Percentiles rank a stretch among this genome's conserved stretches.
Conservation (phyloP, 2,797 vertebrate genomes). For the Periophthalmus magnuspinnatus region DNA sequence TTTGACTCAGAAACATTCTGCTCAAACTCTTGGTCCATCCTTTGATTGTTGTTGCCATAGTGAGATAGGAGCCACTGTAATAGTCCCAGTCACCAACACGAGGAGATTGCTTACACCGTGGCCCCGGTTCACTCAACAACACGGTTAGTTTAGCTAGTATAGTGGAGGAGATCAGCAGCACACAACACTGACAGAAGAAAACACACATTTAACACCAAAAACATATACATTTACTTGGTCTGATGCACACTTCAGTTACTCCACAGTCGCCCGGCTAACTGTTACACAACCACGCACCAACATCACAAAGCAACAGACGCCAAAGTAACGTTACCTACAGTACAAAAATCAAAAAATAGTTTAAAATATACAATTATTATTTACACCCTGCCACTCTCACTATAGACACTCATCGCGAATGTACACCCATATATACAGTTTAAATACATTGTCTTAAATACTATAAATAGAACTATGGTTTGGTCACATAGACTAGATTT, state of each 20-base stretch:
- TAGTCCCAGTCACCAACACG: conserved; percentile 53
- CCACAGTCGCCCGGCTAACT: conserved; percentile 41
- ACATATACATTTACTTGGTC: conserved; percentile 43
- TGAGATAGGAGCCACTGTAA: conserved; percentile 40
- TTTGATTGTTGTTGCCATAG: conserved; percentile 49
- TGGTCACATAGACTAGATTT: conserved; percentile 73
- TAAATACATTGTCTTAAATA: conserved; percentile 75
- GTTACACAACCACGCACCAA: conserved; percentile 61
- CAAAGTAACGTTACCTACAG: conserved; percentile 71
- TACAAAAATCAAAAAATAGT: conserved; percentile 78
- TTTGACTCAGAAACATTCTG: conserved; percentile 32
- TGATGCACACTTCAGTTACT: conserved; percentile 17
- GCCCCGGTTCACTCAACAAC: conserved; percentile 53
- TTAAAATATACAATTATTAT: conserved; percentile 82
- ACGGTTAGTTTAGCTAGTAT: conserved; percentile 43
- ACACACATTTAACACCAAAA: conserved; percentile 67
- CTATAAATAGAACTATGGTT: conserved; percentile 78
- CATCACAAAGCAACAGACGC: conserved; percentile 63
- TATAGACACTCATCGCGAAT: conserved; percentile 75
- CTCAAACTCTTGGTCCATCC: conserved; percentile 29
- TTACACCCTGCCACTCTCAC: conserved; percentile 73
- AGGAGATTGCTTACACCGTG: conserved; percentile 53
- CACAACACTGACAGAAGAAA: conserved; percentile 68
- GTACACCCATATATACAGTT: conserved; percentile 80
- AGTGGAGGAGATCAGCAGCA: conserved; percentile 64